Evolutionary conservation across 2,797 vertebrate genomes (phyloP).

Genomic region (Brotula barbata): DNA sequence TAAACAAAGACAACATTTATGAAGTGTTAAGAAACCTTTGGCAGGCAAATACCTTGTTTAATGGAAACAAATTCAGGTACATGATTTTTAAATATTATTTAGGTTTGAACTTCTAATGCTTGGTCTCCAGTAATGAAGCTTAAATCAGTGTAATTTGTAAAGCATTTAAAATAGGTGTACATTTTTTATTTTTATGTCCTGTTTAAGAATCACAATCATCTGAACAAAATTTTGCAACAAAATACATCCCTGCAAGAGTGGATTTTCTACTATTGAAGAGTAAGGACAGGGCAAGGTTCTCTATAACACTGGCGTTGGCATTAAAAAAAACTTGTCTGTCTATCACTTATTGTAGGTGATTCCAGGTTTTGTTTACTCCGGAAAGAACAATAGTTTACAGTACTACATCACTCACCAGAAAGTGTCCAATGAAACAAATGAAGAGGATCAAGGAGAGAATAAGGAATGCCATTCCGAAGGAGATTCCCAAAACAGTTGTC

Average conservation of each 20-base stretch:
- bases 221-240: too few relatives aligned
- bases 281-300: too few relatives aligned
- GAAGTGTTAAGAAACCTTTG: conserved; percentile 11
- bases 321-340: too few relatives aligned
- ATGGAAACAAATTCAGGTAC: conserved; percentile 3
- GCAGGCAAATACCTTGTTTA: conserved; percentile 10
- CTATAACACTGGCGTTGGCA: too few relatives aligned
- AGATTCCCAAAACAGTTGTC: conserved; percentile 86
- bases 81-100: background rate
- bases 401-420: conserved; percentile 81
- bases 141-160: too few relatives aligned
- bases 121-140: background rate
- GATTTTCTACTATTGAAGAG: too few relatives aligned
- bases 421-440: conserved; percentile 90
- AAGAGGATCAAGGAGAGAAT: conserved; percentile 87
- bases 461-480: conserved; percentile 88
- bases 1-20: background rate
- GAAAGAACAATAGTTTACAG: background rate
- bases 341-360: too few relatives aligned
- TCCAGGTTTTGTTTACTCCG: too few relatives aligned
- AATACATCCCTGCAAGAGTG: too few relatives aligned
- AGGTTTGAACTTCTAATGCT: background rate
- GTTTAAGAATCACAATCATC: too few relatives aligned
- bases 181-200: too few relatives aligned
- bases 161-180: too few relatives aligned